Conservation (phyloP, 2,888 invertebrate species). For the Eristalis intricaria region DNA sequence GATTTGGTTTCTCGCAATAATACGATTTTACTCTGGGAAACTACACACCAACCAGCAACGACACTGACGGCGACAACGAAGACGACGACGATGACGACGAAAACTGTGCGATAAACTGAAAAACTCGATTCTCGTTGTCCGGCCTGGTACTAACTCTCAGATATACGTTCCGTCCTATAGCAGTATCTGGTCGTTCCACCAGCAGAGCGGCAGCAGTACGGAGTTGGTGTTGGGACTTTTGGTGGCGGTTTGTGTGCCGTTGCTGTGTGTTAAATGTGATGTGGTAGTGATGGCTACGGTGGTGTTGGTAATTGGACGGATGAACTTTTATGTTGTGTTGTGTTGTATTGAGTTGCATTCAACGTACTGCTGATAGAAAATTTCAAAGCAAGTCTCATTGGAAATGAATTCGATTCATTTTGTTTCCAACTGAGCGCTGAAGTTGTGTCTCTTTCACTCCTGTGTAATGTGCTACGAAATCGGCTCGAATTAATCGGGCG, state of each 20-base stretch:
- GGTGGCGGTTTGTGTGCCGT: constrained; percentile 15
- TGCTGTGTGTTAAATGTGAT: constrained; percentile 1
- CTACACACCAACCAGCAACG: constrained; percentile 56
- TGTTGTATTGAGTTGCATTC: constrained; percentile 58
- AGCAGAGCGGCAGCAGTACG: neutral
- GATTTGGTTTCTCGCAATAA: constrained; percentile 81
- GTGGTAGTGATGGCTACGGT: constrained; percentile 43
- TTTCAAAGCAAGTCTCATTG: constrained; percentile 22
- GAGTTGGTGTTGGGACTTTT: constrained; percentile 61
- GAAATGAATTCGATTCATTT: constrained; percentile 60
- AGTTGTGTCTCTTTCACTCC: constrained; percentile 45
- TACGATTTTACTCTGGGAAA: constrained; percentile 80
- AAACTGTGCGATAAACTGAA: constrained; percentile 68
- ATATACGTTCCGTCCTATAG: constrained; percentile 64
- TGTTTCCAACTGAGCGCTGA: constrained; percentile 29
- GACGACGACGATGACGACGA: constrained; percentile 66
- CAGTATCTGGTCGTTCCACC: constrained; percentile 10
- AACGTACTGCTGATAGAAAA: constrained; percentile 53
- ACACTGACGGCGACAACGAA: constrained; percentile 54
- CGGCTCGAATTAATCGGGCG: constrained; percentile 54
- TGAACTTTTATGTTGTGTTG: constrained; percentile 64
- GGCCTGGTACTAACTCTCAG: constrained; percentile 60
- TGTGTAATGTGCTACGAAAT: neutral
- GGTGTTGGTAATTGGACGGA: constrained; percentile 19
- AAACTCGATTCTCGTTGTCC: constrained; percentile 67